Evolutionary conservation across 2,797 vertebrate species (phyloP), one percentile per base, ranked within the genome.

Genomic region (Urosaurus nigricauda): DNA sequence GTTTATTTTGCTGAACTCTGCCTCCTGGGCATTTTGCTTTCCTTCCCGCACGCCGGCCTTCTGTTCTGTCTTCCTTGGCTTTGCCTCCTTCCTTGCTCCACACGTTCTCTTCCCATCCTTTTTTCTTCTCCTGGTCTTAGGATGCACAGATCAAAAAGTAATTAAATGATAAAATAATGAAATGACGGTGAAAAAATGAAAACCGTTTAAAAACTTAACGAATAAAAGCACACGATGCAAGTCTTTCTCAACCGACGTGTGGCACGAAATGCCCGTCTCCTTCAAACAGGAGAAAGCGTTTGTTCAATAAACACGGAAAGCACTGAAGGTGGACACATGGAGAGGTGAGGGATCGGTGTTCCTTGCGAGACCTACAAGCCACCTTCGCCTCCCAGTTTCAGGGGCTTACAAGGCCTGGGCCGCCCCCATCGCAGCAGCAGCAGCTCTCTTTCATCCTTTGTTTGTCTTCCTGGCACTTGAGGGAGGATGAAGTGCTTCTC

Each of bases 1-100:
- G 91, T 85, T 90, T 93, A 92, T 43, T 90, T 24, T 87, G 88
- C 92, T 63, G 56, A 81, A 24, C 58, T 89, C 88, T 87, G 91
- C 89, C 93, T 93, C 75, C 65, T 85, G 2, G 87, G 90, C 92
- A 2, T 75, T 86, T 89, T 60, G 60, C 91, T 78, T 89, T 87
- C 79, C 83, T 79, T 87, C 80, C 93, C 19, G 86, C 84, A 68
- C n/a, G 24, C 47, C 14, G 56, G 47, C 58, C 17, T 60, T 5
- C 47, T 51, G 47, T 9, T 51, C 58, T 60, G 17, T 21, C 17
- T 60, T 21, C 58, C 4, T 19, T 9, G 7, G 53, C 53, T 65
- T n/a, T 75, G 2, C 85, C 56, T 60, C 84, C 65, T 24, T 81
- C 58, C 58, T 60, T 17, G 17, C 17, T 17, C 58, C 3, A 19